Evolutionary conservation across 2,113 vertebrate species (phyloP).

Genomic region (Xiphorhynchus elegans): DNA sequence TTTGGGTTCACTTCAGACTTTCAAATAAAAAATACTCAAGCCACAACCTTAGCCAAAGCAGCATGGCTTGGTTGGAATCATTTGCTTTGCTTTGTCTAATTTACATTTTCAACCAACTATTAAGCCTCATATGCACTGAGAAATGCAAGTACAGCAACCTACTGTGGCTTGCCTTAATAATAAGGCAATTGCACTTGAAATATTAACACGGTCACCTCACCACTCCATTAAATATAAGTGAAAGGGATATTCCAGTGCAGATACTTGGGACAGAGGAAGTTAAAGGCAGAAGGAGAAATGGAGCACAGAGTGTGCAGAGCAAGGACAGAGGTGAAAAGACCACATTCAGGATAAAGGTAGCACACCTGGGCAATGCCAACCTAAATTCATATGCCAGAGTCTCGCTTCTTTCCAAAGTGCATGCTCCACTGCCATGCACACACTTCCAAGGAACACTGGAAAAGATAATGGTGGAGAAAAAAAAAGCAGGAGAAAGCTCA

Average conservation of each 20-base stretch:
- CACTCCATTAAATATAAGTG: neutral
- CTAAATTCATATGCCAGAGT: neutral
- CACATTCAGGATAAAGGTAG: neutral
- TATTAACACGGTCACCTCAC: neutral
- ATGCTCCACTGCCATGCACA: neutral
- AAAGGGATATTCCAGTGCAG: neutral
- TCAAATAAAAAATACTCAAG: neutral
- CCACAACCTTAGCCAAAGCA: neutral
- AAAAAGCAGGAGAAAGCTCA: neutral
- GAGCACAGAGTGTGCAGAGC: neutral
- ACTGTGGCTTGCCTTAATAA: neutral
- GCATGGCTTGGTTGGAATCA: neutral
- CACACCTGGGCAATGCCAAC: neutral
- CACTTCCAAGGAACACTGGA: neutral
- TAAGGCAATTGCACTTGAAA: neutral
- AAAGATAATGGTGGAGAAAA: neutral
- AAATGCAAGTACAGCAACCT: neutral
- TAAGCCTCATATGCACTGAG: neutral
- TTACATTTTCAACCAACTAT: neutral
- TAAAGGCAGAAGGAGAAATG: neutral
- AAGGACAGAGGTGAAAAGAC: neutral
- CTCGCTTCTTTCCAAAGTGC: neutral
- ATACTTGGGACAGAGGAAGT: neutral
- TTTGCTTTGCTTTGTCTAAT: neutral
- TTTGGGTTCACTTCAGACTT: neutral